Percentiles rank a stretch among this genome's conserved stretches.
Evolutionary conservation across 2,113 vertebrate species (phyloP).

Genomic region (Casuarius casuarius): DNA sequence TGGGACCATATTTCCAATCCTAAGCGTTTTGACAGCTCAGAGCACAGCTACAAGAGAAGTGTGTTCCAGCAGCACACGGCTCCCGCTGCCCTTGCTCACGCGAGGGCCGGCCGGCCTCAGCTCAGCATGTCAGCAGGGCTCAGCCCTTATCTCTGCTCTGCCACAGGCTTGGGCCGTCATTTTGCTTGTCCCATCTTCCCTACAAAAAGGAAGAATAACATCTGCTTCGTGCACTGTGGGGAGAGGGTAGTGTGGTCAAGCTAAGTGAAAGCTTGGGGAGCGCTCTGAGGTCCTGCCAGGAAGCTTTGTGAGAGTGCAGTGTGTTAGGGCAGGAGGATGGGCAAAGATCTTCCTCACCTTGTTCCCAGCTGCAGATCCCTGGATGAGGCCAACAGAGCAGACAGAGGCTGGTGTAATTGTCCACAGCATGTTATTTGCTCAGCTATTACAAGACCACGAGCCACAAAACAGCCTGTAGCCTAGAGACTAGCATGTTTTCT

Average conservation of each 20-base stretch:
- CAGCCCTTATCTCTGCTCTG: neutral
- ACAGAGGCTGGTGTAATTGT: neutral
- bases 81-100: neutral
- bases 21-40: slow-evolving; percentile 5
- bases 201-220: neutral
- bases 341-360: neutral
- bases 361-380: neutral
- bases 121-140: fast-evolving
- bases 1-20: neutral
- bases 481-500: neutral
- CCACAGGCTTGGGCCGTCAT: neutral
- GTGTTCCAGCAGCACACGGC: neutral
- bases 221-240: neutral
- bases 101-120: neutral
- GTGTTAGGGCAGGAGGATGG: neutral
- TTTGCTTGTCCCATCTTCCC: neutral
- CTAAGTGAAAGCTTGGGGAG: neutral
- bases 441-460: slow-evolving; percentile 6
- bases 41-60: neutral
- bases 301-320: neutral
- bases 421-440: neutral
- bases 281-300: neutral
- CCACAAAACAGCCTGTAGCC: neutral
- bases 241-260: neutral
- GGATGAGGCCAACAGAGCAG: neutral